A percentile compares a stretch with the other conserved stretches of the same genome.
phyloP scores from a whole-genome alignment of 2,113 vertebrate species.

The Atherinomorus stipes region DNA sequence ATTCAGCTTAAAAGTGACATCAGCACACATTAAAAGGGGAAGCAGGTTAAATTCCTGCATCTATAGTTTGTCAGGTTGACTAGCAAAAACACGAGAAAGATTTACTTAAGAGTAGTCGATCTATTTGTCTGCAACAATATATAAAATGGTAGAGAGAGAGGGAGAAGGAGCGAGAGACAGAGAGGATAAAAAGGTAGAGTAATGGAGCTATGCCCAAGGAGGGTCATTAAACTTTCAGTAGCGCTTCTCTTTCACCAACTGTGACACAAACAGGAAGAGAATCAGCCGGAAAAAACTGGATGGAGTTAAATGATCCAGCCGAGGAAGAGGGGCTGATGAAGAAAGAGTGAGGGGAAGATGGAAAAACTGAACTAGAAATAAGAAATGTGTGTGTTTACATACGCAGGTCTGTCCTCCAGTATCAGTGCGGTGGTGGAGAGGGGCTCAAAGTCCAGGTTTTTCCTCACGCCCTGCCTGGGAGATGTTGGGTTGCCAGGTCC shows the following conservation, averaged over 20 bases:
- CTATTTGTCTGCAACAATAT: background rate
- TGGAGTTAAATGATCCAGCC: constrained; percentile 5
- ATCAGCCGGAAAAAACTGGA: constrained; percentile 30
- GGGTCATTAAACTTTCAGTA: constrained; percentile 62
- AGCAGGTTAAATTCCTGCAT: no score
- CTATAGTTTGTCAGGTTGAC: background rate
- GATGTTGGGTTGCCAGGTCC: constrained; percentile 87
- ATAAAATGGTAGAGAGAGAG: background rate
- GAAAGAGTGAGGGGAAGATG: constrained; percentile 1
- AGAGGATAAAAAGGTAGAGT: constrained; percentile 8
- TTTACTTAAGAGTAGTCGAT: background rate
- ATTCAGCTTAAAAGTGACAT: no score
- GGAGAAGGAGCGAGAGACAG: background rate
- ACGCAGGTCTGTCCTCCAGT: constrained; percentile 95
- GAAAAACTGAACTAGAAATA: no score
- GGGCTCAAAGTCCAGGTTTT: constrained; percentile 94
- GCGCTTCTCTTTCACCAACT: constrained; percentile 35
- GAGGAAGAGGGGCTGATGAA: constrained; percentile 26
- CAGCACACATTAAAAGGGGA: no score
- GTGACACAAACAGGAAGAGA: constrained; percentile 1
- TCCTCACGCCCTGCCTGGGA: constrained; percentile 92
- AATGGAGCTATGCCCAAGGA: constrained; percentile 24
- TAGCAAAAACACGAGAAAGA: background rate
- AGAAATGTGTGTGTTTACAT: constrained; percentile 73
- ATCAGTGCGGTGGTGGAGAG: constrained; percentile 97